Evolutionary conservation across 2,888 invertebrate genomes (phyloP), one percentile per base, ranked within the genome.

Genomic region (Halictus quadricinctus): DNA sequence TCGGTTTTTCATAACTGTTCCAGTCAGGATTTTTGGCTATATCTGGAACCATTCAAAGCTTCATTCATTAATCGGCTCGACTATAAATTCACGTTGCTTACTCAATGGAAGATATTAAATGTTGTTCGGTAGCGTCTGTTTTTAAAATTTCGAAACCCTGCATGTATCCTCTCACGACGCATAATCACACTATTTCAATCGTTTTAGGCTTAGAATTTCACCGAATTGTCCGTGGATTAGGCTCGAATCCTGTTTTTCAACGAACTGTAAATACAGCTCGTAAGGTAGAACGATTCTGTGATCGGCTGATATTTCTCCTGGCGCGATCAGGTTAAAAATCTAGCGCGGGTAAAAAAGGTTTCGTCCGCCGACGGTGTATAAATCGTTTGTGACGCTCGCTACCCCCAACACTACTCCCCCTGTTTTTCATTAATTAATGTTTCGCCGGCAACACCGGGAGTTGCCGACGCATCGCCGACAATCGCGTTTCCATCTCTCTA

Each of bases 361-460:
- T 15, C 15, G 36, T 25, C 8, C 72, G 10, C 21, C 15, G 21
- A 50, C 21, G 12, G 50, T 21, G 50, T 64, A 21, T 48, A 83
- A 70, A 76, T 76, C 25, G 48, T 76, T 81, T 58, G 21, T 5
- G 13, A 5, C 48, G 29, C 8, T 21, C 12, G 29, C 48, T 60
- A 29, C 12, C 8, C 29, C 29, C 72, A 46, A 8, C 0, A 15
- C n/a, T 43, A 15, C n/a, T 43, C 18, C 12, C 13, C 6, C 18
- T 21, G 64, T 60, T 83, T 83, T 75, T 72, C 70, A 21, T 54
- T 50, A 75, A 84, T 84, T 72, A 79, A 76, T 83, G 75, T 54
- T 5, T n/a, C 72, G 2, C 48, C 12, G 21, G 15, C 64, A 25
- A 54, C 64, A 29, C 12, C 36, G 72, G 58, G 18, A 13, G 21